Percentiles rank a stretch among this genome's conserved stretches.
phyloP scores from a whole-genome alignment of 2,113 vertebrate species.

The Saccopteryx bilineata region DNA sequence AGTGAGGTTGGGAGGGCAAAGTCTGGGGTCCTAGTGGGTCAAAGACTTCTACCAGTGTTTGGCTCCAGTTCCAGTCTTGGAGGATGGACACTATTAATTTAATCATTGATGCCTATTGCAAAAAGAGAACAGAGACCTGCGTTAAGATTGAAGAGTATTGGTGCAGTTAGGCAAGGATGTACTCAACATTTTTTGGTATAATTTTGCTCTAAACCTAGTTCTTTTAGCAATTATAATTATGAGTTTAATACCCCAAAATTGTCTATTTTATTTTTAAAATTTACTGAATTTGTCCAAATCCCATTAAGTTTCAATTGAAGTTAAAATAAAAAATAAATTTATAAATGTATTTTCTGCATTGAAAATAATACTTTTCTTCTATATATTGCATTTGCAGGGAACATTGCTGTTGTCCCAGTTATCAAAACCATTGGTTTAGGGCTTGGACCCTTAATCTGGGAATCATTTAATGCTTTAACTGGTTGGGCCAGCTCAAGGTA shows the following conservation, averaged over 20 bases:
- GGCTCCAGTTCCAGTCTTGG: background rate
- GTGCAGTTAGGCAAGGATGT: background rate
- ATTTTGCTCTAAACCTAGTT: background rate
- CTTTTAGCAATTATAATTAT: background rate
- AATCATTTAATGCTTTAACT: constrained; percentile 92
- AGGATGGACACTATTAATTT: background rate
- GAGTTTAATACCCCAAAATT: constrained; percentile 17
- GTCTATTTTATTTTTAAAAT: constrained; percentile 12
- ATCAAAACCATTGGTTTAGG: constrained; percentile 95
- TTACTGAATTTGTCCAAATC: constrained; percentile 2
- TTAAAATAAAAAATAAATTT: constrained; percentile 28
- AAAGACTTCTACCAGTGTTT: background rate
- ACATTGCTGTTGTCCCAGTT: constrained; percentile 92
- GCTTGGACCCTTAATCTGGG: constrained; percentile 94
- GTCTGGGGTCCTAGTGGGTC: background rate
- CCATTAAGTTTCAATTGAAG: background rate
- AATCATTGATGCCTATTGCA: background rate
- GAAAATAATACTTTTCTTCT: constrained; percentile 69
- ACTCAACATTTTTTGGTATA: background rate
- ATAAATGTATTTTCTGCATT: constrained; percentile 24
- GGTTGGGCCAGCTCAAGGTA: constrained; percentile 96
- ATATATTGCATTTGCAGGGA: constrained; percentile 87
- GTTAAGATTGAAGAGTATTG: background rate
- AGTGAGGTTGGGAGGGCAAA: background rate
- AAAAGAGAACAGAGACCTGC: background rate